These are phyloP conservation scores for Capromys pilorides DNA, from an alignment of 2,797 vertebrate genomes.

Conservation along the genomic window DNA sequence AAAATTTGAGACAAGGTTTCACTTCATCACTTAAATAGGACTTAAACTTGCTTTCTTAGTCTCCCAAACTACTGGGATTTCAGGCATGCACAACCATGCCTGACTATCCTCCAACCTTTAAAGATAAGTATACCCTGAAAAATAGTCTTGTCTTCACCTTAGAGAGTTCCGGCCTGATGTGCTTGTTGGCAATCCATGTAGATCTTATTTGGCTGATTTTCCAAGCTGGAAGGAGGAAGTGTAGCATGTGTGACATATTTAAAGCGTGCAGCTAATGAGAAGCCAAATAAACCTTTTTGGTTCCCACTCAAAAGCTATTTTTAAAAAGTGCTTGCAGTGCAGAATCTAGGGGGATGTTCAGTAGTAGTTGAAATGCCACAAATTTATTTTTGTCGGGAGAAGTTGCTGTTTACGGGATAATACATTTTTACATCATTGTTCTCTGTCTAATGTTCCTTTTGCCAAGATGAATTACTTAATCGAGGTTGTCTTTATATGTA, in stretches of 20 bases:
- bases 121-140: constrained; percentile 23
- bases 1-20: not conserved
- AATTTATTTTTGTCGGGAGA: constrained; percentile 39
- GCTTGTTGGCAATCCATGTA: not conserved
- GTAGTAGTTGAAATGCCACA: not conserved
- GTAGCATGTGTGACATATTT: not conserved
- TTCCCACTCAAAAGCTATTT: constrained; percentile 33
- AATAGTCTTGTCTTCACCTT: constrained; percentile 37
- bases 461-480: constrained; percentile 43
- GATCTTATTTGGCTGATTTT: not conserved
- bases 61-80: not conserved
- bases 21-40: not conserved
- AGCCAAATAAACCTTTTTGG: not conserved
- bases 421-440: constrained; percentile 62
- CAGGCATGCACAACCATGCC: not conserved
- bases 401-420: constrained; percentile 50
- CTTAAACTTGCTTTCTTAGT: not conserved
- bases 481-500: not conserved
- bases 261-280: constrained; percentile 1
- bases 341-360: not conserved
- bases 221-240: not conserved
- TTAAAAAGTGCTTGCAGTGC: constrained; percentile 34
- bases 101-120: constrained; percentile 29
- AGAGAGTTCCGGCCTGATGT: not conserved
- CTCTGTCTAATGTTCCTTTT: constrained; percentile 27